Evolutionary conservation across 1,140 invertebrate genomes (phyloP).

Genomic region (Ptiloglossa arizonensis): DNA sequence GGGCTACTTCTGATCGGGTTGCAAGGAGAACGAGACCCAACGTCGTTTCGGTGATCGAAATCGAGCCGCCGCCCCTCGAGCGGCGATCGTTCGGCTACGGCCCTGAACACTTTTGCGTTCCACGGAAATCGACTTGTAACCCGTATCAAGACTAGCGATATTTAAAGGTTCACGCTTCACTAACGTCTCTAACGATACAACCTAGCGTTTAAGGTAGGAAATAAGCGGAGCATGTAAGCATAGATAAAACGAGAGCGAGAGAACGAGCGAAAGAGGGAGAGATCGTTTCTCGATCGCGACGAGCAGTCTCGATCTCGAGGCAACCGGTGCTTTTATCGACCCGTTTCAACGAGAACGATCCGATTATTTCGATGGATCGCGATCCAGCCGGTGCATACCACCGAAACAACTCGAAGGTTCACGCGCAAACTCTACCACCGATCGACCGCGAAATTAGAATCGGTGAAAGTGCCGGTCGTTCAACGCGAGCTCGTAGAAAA

Average conservation of each 20-base stretch:
- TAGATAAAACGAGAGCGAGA: conserved; percentile 35
- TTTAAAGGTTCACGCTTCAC: conserved; percentile 81
- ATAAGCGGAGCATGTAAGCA: conserved; percentile 54
- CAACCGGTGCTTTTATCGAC: neutral
- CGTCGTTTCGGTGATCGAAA: neutral
- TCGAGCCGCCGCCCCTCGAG: too few relatives aligned
- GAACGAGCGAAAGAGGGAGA: conserved; percentile 24
- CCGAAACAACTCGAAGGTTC: neutral
- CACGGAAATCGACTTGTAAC: conserved; percentile 75
- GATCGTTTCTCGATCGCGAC: conserved; percentile 21
- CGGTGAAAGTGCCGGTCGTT: neutral
- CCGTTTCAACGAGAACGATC: neutral
- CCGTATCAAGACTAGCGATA: conserved; percentile 81
- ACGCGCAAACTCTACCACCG: neutral
- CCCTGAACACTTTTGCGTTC: conserved; percentile 24
- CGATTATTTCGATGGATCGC: neutral
- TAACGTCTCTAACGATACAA: conserved; percentile 78
- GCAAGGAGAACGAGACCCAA: conserved; percentile 67
- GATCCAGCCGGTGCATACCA: neutral
- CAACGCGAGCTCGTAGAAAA: neutral
- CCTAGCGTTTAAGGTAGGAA: conserved; percentile 63
- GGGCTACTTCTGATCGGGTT: conserved; percentile 81
- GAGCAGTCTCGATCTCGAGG: conserved; percentile 20
- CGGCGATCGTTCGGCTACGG: neutral
- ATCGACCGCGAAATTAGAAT: neutral